Evolutionary conservation across 2,113 vertebrate genomes (phyloP), one percentile per base, ranked within the genome.

Genomic region (Thunnus thynnus): DNA sequence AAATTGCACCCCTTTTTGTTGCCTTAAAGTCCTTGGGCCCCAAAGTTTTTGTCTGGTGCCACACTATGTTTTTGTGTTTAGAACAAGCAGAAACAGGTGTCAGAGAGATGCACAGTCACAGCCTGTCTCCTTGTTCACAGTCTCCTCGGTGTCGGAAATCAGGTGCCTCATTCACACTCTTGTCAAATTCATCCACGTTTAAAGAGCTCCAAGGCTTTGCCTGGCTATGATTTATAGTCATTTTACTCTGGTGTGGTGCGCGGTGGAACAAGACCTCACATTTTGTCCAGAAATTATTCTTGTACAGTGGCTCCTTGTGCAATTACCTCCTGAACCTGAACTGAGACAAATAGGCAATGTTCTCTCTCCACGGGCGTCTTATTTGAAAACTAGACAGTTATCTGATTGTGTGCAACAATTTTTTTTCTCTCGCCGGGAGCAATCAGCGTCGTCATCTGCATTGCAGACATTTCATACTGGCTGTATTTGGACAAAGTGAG

Each of bases 291-390:
- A 50, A 71, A 30, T 41, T 44, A 13, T 55, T 74, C 55, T 27
- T 0, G 48, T 85, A 87, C 78, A 86, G 80, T 79, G 80, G 65
- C 73, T 88, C 73, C 86, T 89, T 88, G 74, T 89, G 71, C 66
- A 52, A 5, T 77, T 80, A 89, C 52, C 78, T 84, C 58, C 76
- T 72, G 69, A 72, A 57, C 52, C 44, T 67, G 58, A 30, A 60
- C 63, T 50, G 12, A 57, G 50, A 72, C 25, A 83, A 83, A 69
- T 9, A 86, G 70, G 62, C 78, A 76, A 47, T 51, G 80, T 88
- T 78, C 76, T 1, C 13, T 58, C 17, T 65, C 10, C n/a, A 41
- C 32, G 0, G 60, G 13, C 17, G 13, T 36, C 32, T 77, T 46
- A 17, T 32, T 73, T 46, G 44, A 79, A 54, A 79, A 18, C 44